Percentiles rank a stretch among this genome's conserved stretches.
Conservation (phyloP, 2,888 invertebrate genomes). For the Volucella inflata region DNA sequence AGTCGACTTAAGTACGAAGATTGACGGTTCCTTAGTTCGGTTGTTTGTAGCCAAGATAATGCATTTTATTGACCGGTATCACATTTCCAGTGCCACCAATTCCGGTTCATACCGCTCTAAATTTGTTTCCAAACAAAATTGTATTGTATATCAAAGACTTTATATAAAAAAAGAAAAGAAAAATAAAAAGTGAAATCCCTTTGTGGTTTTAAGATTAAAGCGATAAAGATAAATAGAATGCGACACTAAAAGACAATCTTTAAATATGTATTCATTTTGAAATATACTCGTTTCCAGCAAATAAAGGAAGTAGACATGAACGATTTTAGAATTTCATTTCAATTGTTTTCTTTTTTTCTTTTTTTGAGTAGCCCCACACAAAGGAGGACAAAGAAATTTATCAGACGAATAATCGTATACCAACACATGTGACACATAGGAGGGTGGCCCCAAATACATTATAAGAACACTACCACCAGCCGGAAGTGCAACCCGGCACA, state of each 20-base stretch:
- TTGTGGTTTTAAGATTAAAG: slow-evolving; percentile 33
- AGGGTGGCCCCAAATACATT: slow-evolving; percentile 20
- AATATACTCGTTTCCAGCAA: not conserved
- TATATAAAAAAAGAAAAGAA: slow-evolving; percentile 5
- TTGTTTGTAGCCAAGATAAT: slow-evolving; percentile 27
- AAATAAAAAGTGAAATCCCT: slow-evolving; percentile 63
- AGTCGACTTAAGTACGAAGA: too few species aligned
- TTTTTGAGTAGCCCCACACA: slow-evolving; percentile 15
- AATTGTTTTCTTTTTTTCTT: not conserved
- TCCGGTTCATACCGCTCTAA: slow-evolving; percentile 52
- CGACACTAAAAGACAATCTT: slow-evolving; percentile 3
- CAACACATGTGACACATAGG: not conserved
- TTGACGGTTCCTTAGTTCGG: not conserved
- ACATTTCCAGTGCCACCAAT: slow-evolving; percentile 43
- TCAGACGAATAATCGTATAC: slow-evolving; percentile 24
- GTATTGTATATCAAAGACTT: not conserved
- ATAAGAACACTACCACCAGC: not conserved
- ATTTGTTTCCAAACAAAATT: slow-evolving; percentile 7
- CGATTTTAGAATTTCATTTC: too few species aligned
- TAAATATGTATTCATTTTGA: not conserved
- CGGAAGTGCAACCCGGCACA: slow-evolving; percentile 57
- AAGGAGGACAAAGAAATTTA: slow-evolving; percentile 65
- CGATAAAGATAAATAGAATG: slow-evolving; percentile 45
- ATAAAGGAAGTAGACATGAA: slow-evolving; percentile 38
- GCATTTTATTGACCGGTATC: slow-evolving; percentile 43